These are phyloP conservation scores for Phymanthus crucifer DNA, from an alignment of 92 coral and sea anemone species.

Conservation along the genomic window DNA sequence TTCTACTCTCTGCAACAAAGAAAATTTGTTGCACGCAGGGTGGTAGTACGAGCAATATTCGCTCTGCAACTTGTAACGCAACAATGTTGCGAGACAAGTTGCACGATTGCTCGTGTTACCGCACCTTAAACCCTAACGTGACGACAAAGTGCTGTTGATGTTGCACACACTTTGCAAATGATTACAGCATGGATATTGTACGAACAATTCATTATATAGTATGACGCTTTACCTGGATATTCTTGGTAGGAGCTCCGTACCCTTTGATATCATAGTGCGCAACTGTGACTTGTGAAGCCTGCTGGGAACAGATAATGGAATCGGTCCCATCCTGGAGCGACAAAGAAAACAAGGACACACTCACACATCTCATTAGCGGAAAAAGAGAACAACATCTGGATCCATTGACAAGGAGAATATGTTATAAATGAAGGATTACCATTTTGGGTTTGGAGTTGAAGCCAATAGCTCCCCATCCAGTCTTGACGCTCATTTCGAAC, in stretches of 20 bases:
- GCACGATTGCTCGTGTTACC: too few relatives aligned
- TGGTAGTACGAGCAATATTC: too few relatives aligned
- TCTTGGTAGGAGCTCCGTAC: slow-evolving; percentile 42
- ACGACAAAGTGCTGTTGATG: too few relatives aligned
- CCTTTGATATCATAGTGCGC: slow-evolving; percentile 45
- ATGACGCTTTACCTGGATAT: slow-evolving; percentile 56
- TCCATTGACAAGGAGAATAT: background rate
- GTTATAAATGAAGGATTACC: slow-evolving; percentile 38
- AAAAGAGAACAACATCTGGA: too few relatives aligned
- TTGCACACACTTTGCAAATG: too few relatives aligned
- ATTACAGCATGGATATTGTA: too few relatives aligned
- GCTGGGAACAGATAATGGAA: slow-evolving; percentile 54
- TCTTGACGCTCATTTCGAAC: slow-evolving; percentile 67
- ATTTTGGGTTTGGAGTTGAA: slow-evolving; percentile 55
- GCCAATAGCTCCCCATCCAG: slow-evolving; percentile 74
- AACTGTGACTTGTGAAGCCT: slow-evolving; percentile 27
- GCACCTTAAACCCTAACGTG: too few relatives aligned
- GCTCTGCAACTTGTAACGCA: too few relatives aligned
- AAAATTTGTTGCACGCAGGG: too few relatives aligned
- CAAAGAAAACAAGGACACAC: background rate
- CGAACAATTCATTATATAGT: too few relatives aligned
- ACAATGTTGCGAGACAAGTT: too few relatives aligned
- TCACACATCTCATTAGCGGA: background rate
- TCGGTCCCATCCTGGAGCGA: slow-evolving; percentile 56
- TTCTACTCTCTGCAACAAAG: too few relatives aligned